Evolutionary conservation across 2,113 vertebrate species (phyloP).

Genomic region (Pyrgilauda ruficollis): DNA sequence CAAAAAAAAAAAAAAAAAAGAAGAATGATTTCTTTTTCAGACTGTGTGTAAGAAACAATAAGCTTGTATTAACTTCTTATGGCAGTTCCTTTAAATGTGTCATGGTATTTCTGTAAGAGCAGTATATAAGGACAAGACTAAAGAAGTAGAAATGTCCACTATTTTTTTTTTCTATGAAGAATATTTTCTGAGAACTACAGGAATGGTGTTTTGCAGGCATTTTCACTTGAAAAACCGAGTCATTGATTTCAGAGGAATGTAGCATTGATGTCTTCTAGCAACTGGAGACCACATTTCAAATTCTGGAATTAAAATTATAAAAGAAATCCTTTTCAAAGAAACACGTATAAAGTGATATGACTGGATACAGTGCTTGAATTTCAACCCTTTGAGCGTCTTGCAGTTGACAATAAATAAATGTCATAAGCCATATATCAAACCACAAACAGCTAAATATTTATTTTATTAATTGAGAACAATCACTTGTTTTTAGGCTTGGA

Average conservation of each 20-base stretch:
- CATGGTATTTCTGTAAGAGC: neutral
- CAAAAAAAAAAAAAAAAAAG: neutral
- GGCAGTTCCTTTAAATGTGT: neutral
- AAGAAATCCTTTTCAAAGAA: neutral
- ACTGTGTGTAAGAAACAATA: neutral
- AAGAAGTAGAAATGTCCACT: neutral
- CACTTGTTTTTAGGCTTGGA: neutral
- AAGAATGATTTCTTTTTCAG: neutral
- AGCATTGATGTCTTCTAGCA: neutral
- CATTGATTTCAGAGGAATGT: neutral
- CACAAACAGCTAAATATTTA: neutral
- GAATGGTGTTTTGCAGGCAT: neutral
- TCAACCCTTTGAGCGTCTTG: neutral
- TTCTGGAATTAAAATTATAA: neutral
- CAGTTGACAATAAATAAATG: neutral
- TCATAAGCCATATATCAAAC: neutral
- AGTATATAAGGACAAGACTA: neutral
- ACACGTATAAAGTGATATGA: neutral
- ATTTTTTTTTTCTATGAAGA: neutral
- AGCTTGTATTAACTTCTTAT: neutral
- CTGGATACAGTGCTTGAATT: neutral
- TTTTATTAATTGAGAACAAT: neutral
- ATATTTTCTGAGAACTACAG: neutral
- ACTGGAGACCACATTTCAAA: neutral
- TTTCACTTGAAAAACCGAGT: neutral